Evolutionary conservation across 2,888 invertebrate species (phyloP).

Genomic region (Diachrysia chrysitis): DNA sequence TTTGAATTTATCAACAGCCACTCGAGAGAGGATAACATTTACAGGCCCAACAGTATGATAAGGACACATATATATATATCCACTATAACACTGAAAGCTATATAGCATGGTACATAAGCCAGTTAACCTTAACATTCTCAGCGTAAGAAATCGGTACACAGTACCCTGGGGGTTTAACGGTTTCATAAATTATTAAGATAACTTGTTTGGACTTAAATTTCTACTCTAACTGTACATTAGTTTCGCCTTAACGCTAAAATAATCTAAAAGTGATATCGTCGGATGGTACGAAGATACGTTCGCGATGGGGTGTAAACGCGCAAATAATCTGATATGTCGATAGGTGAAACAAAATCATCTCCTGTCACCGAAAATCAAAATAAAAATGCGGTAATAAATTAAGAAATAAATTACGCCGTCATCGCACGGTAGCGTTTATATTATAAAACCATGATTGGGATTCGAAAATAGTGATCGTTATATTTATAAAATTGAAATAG

Average conservation of each 20-base stretch:
- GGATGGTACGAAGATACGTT: slow-evolving; percentile 77
- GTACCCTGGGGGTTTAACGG: slow-evolving; percentile 83
- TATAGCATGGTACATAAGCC: slow-evolving; percentile 80
- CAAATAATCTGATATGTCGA: slow-evolving; percentile 85
- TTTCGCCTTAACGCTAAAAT: slow-evolving; percentile 90
- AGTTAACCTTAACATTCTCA: slow-evolving; percentile 80
- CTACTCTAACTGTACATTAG: slow-evolving; percentile 90
- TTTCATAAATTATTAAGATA: slow-evolving; percentile 86
- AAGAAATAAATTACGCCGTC: slow-evolving; percentile 75
- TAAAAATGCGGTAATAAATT: slow-evolving; percentile 77
- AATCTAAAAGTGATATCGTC: slow-evolving; percentile 88
- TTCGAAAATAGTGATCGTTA: slow-evolving; percentile 73
- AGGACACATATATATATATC: slow-evolving; percentile 80
- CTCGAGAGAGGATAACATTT: slow-evolving; percentile 69
- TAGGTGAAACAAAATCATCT: slow-evolving; percentile 73
- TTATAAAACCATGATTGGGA: slow-evolving; percentile 76
- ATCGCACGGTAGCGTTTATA: slow-evolving; percentile 82
- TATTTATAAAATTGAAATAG: slow-evolving; percentile 73
- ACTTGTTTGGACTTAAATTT: slow-evolving; percentile 88
- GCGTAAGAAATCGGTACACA: slow-evolving; percentile 80
- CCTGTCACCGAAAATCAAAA: slow-evolving; percentile 80
- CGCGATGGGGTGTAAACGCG: slow-evolving; percentile 79
- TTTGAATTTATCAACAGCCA: slow-evolving; percentile 73
- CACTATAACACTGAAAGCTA: slow-evolving; percentile 86
- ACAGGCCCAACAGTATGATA: slow-evolving; percentile 73